These are phyloP conservation scores for Emmelina monodactyla DNA, from an alignment of 2,888 invertebrate genomes.

Conservation along the genomic window DNA sequence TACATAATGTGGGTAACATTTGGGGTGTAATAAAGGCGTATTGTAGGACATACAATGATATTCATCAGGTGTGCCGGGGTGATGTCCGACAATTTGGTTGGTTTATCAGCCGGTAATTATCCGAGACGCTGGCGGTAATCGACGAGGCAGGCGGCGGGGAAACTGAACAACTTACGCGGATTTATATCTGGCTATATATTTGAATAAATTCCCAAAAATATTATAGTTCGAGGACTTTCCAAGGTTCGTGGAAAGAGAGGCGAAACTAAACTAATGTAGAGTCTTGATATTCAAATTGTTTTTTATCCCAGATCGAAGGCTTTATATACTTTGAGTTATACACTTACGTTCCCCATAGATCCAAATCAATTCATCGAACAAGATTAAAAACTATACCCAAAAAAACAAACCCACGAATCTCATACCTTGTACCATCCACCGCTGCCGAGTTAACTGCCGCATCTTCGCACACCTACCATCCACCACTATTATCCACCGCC, in stretches of 20 bases:
- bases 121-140: conserved; percentile 54
- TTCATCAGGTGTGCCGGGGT: conserved; percentile 41
- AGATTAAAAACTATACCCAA: no score
- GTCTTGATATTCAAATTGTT: no score
- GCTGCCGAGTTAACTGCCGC: conserved; percentile 23
- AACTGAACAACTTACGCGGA: conserved; percentile 17
- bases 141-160: conserved; percentile 33
- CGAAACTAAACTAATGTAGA: no score
- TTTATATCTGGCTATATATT: not conserved
- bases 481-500: conserved; percentile 26
- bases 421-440: not conserved
- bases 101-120: conserved; percentile 62
- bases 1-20: no score
- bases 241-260: no score
- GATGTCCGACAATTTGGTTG: conserved; percentile 60
- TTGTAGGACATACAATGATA: conserved; percentile 41
- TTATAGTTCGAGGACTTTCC: no score
- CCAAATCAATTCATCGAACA: no score
- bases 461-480: conserved; percentile 38
- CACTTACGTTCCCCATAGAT: no score
- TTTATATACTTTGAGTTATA: no score
- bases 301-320: no score
- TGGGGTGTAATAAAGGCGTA: conserved; percentile 19
- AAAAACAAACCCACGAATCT: no score
- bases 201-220: no score